Percentiles rank a stretch among this genome's conserved stretches.
These are phyloP conservation scores for Diorhabda elongata DNA, from an alignment of 1,140 invertebrate genomes.

Conservation along the genomic window DNA sequence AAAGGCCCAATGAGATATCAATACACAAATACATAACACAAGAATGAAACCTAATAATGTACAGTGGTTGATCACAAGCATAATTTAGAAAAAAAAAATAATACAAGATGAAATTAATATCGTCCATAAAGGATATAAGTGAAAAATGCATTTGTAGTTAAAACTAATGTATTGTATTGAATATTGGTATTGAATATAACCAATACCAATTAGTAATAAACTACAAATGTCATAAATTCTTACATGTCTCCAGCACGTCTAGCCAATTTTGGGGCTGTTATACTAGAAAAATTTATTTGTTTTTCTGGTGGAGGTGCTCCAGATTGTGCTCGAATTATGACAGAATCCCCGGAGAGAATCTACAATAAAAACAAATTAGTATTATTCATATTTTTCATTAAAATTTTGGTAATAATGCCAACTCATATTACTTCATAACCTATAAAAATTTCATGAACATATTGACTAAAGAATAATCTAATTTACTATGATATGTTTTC, in stretches of 20 bases:
- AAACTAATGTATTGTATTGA: no score
- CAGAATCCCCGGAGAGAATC: constrained; percentile 86
- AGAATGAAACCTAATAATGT: background rate
- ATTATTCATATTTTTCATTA: constrained; percentile 28
- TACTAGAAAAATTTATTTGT: constrained; percentile 82
- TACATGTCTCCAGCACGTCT: constrained; percentile 62
- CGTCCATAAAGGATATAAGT: no score
- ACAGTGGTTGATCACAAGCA: constrained; percentile 1
- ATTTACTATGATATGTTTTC: background rate
- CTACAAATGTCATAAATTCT: constrained; percentile 25
- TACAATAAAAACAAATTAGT: constrained; percentile 47
- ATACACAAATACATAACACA: constrained; percentile 14
- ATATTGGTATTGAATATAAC: no score
- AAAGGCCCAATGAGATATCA: background rate
- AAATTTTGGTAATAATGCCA: constrained; percentile 18
- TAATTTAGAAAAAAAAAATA: background rate
- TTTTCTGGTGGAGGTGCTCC: constrained; percentile 87
- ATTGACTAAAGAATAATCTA: constrained; percentile 19
- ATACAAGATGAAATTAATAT: no score
- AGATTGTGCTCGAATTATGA: constrained; percentile 78
- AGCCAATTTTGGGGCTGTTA: constrained; percentile 88
- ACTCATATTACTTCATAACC: constrained; percentile 22
- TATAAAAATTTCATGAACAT: constrained; percentile 21
- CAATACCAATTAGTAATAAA: no score
- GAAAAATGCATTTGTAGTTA: no score